A percentile compares a stretch with the other conserved stretches of the same genome.
phyloP scores from a whole-genome alignment of 2,888 invertebrate species.

The Hanleya hanleyi region DNA sequence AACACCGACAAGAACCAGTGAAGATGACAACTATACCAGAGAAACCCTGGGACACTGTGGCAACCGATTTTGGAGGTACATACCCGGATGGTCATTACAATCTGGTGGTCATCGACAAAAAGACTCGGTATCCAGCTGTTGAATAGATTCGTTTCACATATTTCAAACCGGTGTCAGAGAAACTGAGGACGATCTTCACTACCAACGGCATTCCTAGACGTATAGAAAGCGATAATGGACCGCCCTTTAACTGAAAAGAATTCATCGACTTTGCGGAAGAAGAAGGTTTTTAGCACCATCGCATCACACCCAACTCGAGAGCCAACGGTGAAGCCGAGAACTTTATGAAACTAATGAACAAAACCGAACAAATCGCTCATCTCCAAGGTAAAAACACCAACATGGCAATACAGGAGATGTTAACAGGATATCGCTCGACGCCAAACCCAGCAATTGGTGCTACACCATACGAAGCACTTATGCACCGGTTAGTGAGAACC shows the following conservation, averaged over 20 bases:
- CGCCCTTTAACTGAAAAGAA: conserved; percentile 29
- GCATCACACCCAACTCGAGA: conserved; percentile 30
- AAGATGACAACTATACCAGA: conserved; percentile 28
- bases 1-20: conserved; percentile 21
- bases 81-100: conserved; percentile 25
- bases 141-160: conserved; percentile 23
- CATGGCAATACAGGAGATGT: conserved; percentile 27
- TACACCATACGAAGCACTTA: conserved; percentile 27
- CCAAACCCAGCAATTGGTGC: conserved; percentile 32
- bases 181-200: conserved; percentile 24
- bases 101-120: conserved; percentile 21
- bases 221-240: conserved; percentile 28
- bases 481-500: conserved; percentile 20
- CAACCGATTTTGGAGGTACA: conserved; percentile 16
- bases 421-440: conserved; percentile 29
- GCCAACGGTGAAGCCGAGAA: conserved; percentile 34
- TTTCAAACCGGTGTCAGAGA: conserved; percentile 8
- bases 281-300: conserved; percentile 32
- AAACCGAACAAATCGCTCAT: conserved; percentile 24
- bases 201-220: conserved; percentile 25
- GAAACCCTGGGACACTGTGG: conserved; percentile 17
- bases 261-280: conserved; percentile 26
- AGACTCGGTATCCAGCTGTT: conserved; percentile 33
- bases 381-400: conserved; percentile 8
- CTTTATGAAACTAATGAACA: conserved; percentile 31